These are phyloP conservation scores for Lontra canadensis DNA, from an alignment of 2,113 vertebrate genomes.

Conservation along the genomic window DNA sequence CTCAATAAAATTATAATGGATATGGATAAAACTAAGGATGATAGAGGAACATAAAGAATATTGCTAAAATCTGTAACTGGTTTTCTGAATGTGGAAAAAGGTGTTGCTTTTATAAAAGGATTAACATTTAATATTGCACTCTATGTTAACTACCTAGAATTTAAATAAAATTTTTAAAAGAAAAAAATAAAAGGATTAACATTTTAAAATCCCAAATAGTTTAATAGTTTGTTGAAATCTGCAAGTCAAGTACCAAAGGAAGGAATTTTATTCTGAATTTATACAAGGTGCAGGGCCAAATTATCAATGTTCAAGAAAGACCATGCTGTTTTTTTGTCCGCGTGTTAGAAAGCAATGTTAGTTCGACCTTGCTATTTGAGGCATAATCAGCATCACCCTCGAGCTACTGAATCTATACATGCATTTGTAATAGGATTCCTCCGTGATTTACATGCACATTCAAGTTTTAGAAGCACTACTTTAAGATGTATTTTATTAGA, in stretches of 20 bases:
- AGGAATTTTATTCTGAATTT: slow-evolving; percentile 31
- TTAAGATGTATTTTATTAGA: slow-evolving; percentile 1
- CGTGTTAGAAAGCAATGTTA: neutral
- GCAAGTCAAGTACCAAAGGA: neutral
- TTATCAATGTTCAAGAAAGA: neutral
- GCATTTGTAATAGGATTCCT: neutral
- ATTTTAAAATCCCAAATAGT: neutral
- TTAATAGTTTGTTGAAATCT: neutral
- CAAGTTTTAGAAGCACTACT: neutral
- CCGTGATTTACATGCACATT: neutral
- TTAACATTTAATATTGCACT: neutral
- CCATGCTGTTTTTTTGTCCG: neutral
- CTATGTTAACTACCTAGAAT: neutral
- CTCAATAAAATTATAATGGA: neutral
- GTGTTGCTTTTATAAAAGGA: neutral
- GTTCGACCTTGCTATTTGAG: neutral
- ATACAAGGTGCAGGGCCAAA: neutral
- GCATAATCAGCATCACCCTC: neutral
- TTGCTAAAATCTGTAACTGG: neutral
- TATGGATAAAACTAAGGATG: neutral
- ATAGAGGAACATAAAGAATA: neutral
- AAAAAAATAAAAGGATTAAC: neutral
- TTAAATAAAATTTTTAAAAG: neutral
- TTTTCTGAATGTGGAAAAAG: neutral
- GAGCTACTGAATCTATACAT: neutral